Evolutionary conservation across 2,113 vertebrate genomes (phyloP).

Genomic region (Cheirogaleus medius): DNA sequence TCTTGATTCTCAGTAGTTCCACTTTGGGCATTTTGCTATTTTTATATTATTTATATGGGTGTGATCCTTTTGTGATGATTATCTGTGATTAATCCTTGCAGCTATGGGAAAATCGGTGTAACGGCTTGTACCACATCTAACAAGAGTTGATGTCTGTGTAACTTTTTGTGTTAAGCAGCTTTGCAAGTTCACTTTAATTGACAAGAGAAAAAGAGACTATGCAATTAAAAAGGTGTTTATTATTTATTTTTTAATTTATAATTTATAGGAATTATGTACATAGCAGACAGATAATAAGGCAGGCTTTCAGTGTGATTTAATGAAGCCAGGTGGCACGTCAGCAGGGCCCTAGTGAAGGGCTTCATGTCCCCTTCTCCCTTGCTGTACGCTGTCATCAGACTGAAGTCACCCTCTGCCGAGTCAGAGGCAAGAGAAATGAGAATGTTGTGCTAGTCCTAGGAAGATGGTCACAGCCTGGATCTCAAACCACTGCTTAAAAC

Average conservation of each 20-base stretch:
- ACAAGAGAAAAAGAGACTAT: slow-evolving; percentile 77
- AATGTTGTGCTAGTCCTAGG: not conserved
- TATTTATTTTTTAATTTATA: slow-evolving; percentile 80
- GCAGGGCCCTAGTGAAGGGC: not conserved
- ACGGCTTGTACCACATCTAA: slow-evolving; percentile 81
- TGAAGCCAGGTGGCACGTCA: not conserved
- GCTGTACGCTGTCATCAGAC: not conserved
- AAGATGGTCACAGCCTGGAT: not conserved
- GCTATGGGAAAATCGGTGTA: slow-evolving; percentile 72
- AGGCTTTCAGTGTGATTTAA: not conserved
- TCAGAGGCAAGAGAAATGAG: not conserved
- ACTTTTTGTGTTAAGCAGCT: slow-evolving; percentile 75
- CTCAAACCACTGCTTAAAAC: not conserved
- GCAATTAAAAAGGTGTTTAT: slow-evolving; percentile 81
- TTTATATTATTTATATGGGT: slow-evolving; percentile 76
- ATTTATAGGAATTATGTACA: slow-evolving; percentile 68
- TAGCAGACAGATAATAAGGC: slow-evolving; percentile 53
- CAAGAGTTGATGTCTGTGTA: slow-evolving; percentile 68
- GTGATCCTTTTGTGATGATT: slow-evolving; percentile 79
- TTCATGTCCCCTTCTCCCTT: not conserved
- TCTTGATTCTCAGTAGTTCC: slow-evolving; percentile 12
- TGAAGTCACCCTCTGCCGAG: not conserved
- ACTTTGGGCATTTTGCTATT: slow-evolving; percentile 72
- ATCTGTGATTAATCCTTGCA: slow-evolving; percentile 81
- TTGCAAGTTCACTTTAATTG: slow-evolving; percentile 79